These are phyloP conservation scores for Drosophila bipectinata DNA, from an alignment of 1,140 invertebrate genomes.

Conservation along the genomic window DNA sequence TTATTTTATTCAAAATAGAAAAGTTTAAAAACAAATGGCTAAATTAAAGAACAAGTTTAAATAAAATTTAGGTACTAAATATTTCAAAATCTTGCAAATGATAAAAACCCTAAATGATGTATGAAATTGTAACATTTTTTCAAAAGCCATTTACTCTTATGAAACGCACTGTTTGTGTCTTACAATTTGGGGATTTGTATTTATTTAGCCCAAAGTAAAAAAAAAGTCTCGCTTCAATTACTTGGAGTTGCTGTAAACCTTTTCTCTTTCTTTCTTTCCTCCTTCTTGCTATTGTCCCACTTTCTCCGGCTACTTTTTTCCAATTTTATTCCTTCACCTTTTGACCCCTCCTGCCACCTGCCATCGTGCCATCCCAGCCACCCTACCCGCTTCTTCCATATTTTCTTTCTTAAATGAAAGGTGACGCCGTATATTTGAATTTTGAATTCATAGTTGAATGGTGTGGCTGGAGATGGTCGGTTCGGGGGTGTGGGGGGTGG, in stretches of 20 bases:
- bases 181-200: slow-evolving; percentile 3
- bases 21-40: too few species aligned
- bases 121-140: background rate
- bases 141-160: background rate
- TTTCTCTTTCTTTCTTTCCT: slow-evolving; percentile 17
- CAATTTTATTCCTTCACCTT: background rate
- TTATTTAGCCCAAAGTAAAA: slow-evolving; percentile 9
- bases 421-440: slow-evolving; percentile 63
- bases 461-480: background rate
- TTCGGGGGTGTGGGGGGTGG: background rate
- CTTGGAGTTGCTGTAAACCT: slow-evolving; percentile 37
- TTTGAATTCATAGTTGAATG: slow-evolving; percentile 39
- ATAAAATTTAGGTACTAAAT: too few species aligned
- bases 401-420: slow-evolving; percentile 57
- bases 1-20: too few species aligned
- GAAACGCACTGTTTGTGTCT: slow-evolving; percentile 11
- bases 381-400: background rate
- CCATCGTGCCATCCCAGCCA: background rate
- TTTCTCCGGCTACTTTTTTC: slow-evolving; percentile 5
- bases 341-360: background rate
- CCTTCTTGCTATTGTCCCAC: slow-evolving; percentile 15
- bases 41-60: too few species aligned
- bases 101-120: too few species aligned
- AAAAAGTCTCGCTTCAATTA: slow-evolving; percentile 41
- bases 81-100: too few species aligned